phyloP scores from a whole-genome alignment of 1,140 invertebrate species.

The Temnothorax longispinosus region DNA sequence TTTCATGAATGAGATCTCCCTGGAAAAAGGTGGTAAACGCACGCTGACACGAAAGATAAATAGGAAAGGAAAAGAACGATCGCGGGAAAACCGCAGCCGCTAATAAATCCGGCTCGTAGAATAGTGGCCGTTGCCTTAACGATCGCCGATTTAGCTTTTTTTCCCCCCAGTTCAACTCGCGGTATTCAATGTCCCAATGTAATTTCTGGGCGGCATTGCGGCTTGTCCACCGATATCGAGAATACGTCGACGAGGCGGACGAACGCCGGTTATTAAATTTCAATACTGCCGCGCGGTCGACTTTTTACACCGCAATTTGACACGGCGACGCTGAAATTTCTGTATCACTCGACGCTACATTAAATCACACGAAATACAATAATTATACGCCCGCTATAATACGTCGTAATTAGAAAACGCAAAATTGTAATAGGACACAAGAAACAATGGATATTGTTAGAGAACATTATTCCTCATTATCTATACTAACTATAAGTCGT shows the following conservation, averaged over 20 bases:
- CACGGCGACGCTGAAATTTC: slow-evolving; percentile 14
- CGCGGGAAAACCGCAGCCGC: slow-evolving; percentile 6
- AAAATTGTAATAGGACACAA: slow-evolving; percentile 6
- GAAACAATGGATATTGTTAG: not conserved
- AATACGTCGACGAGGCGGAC: slow-evolving; percentile 53
- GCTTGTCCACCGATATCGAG: slow-evolving; percentile 60
- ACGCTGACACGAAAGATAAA: slow-evolving; percentile 42
- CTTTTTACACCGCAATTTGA: slow-evolving; percentile 44
- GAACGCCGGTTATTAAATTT: slow-evolving; percentile 62
- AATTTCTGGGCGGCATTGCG: slow-evolving; percentile 47
- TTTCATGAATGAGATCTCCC: slow-evolving; percentile 64
- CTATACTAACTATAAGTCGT: not conserved
- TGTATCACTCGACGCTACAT: not conserved
- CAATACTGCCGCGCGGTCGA: slow-evolving; percentile 28
- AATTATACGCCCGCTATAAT: not conserved
- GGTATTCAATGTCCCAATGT: slow-evolving; percentile 41
- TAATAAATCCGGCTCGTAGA: slow-evolving; percentile 48
- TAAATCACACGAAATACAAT: not conserved
- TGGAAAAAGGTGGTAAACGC: slow-evolving; percentile 4
- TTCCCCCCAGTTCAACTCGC: not conserved
- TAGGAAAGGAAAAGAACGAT: slow-evolving; percentile 28
- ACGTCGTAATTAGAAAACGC: not conserved
- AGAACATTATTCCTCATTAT: slow-evolving; percentile 18
- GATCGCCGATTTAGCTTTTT: slow-evolving; percentile 20
- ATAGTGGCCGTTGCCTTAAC: not conserved